Evolutionary conservation across 2,113 vertebrate genomes (phyloP).

Genomic region (Bombycilla garrulus): DNA sequence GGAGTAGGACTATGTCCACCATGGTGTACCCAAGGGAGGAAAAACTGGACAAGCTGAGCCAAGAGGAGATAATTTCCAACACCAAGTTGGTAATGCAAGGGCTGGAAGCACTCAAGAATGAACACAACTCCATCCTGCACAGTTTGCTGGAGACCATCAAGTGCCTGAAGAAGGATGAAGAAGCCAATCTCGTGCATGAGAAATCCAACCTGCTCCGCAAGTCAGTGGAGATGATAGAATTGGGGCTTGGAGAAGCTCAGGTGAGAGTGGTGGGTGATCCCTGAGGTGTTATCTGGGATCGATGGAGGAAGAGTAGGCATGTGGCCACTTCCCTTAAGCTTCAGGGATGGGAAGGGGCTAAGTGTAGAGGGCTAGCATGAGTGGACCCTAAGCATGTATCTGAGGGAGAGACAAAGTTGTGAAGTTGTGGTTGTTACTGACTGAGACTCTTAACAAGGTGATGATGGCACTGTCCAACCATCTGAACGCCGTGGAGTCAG

Average conservation of each 20-base stretch:
- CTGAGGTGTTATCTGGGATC: background rate
- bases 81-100: slow-evolving; percentile 97
- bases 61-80: slow-evolving; percentile 98
- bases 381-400: background rate
- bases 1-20: slow-evolving; percentile 82
- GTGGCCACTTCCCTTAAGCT: background rate
- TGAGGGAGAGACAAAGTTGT: background rate
- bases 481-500: slow-evolving; percentile 94
- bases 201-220: slow-evolving; percentile 94
- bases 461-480: slow-evolving; percentile 98
- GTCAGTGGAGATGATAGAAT: slow-evolving; percentile 97
- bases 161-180: slow-evolving; percentile 97
- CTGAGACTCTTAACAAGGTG: slow-evolving; percentile 75
- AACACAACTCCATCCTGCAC: slow-evolving; percentile 97
- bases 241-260: slow-evolving; percentile 96
- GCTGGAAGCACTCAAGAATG: slow-evolving; percentile 94
- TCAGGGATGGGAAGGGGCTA: background rate
- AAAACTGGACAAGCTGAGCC: slow-evolving; percentile 90
- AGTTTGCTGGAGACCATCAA: slow-evolving; percentile 96
- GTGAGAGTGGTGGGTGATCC: slow-evolving; percentile 66
- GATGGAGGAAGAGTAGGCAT: background rate
- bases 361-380: background rate
- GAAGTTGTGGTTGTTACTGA: background rate
- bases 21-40: slow-evolving; percentile 93
- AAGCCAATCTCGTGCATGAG: slow-evolving; percentile 95